Percentiles rank a stretch among this genome's conserved stretches.
These are phyloP conservation scores for Poeciliopsis presidionis DNA, from an alignment of 2,797 vertebrate species.

Conservation along the genomic window DNA sequence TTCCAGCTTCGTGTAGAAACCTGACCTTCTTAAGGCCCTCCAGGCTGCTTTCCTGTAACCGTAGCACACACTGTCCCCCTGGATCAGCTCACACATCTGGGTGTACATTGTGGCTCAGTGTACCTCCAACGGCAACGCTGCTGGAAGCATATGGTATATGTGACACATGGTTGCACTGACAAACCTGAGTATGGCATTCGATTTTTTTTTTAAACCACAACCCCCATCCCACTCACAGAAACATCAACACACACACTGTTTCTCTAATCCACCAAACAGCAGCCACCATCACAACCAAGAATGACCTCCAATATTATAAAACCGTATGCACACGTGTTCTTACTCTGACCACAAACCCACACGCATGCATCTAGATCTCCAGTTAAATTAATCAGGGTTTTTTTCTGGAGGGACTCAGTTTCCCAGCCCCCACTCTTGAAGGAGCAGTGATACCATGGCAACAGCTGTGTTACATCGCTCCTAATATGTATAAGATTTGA, in stretches of 20 bases:
- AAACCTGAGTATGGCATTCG: slow-evolving; percentile 42
- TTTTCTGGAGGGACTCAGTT: slow-evolving; percentile 37
- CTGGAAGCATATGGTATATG: slow-evolving; percentile 72
- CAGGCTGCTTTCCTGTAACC: slow-evolving; percentile 37
- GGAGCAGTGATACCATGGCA: slow-evolving; percentile 74
- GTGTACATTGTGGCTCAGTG: slow-evolving; percentile 35
- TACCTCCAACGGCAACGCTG: slow-evolving; percentile 43
- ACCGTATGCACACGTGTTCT: slow-evolving; percentile 6
- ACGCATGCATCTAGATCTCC: slow-evolving; percentile 26
- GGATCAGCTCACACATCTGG: slow-evolving; percentile 63
- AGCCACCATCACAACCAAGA: slow-evolving; percentile 18
- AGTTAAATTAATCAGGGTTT: slow-evolving; percentile 43
- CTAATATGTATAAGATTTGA: slow-evolving; percentile 71
- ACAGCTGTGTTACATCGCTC: slow-evolving; percentile 76
- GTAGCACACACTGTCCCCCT: slow-evolving; percentile 53
- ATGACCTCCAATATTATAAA: slow-evolving; percentile 9
- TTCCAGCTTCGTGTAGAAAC: slow-evolving; percentile 33
- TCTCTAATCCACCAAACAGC: slow-evolving; percentile 26
- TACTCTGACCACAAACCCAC: slow-evolving; percentile 11
- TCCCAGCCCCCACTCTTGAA: slow-evolving; percentile 42
- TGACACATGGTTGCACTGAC: slow-evolving; percentile 69
- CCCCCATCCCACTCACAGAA: slow-evolving; percentile 12
- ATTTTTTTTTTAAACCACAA: slow-evolving; percentile 48
- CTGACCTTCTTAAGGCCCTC: slow-evolving; percentile 20
- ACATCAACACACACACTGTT: background rate